Base-by-base conservation (phyloP, 2,113 vertebrate genomes). In the Podarcis muralis region DNA sequence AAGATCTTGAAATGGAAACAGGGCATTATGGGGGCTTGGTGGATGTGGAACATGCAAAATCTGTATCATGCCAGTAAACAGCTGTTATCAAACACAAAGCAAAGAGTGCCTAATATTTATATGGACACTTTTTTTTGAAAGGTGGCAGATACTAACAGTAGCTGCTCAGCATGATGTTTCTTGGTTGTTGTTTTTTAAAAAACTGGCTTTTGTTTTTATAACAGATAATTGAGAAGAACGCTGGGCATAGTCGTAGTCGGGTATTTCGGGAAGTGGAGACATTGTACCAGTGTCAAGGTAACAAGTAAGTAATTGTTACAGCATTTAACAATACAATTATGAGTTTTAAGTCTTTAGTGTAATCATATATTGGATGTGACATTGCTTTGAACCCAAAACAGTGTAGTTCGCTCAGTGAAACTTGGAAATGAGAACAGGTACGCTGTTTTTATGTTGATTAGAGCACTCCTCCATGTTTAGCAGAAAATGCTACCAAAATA, bases 211-310 rank as follows among this genome's bases (percentile, higher is more conserved):
- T 5, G 53, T 85, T 95, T 89, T 95, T 93, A 81, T 90, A 90
- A 89, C 94, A 99, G 99, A 98, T 99, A 87, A 98, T 99, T 76
- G 98, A 99, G 94, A 99, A 99, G 95, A 98, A 97, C 25, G 95
- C 98, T 27, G 98, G 98, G 0, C 98, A 99, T 92, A 99, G 98
- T 93, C 98, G 99, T 77, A 98, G 97, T 92, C 95, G 98, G 53
- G 99, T 99, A 6, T 99, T 99, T 90, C 96, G 98, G 89, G 99
- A 99, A 93, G 98, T 99, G 94, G 99, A 99, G 94, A 99, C 99
- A 0, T 96, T 99, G 22, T 99, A 99, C 94, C 99, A 99, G 93
- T 99, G 99, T 94, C 99, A 99, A 94, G 99, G 99, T 90, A 99
- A 98, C 96, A 98, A 97, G 99, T 99, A 95, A 97, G 98, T 96